Evolutionary conservation across 2,888 invertebrate genomes (phyloP).

Genomic region (Heliconius ismenius): DNA sequence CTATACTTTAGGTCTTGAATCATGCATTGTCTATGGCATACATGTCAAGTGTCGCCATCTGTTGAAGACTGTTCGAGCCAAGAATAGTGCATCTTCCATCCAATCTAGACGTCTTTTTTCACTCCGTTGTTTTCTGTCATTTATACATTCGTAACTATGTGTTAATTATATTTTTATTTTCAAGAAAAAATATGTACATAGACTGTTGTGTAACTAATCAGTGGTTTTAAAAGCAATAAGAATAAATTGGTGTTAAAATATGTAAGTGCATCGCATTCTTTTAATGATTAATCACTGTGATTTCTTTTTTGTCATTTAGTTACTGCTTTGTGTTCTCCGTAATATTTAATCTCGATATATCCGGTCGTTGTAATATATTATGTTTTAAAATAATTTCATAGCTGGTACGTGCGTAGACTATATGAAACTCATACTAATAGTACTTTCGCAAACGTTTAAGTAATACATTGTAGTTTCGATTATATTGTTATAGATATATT

Average conservation of each 20-base stretch:
- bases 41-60: conserved; percentile 62
- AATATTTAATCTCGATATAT: conserved; percentile 40
- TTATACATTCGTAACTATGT: conserved; percentile 63
- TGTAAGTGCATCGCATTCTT: conserved; percentile 60
- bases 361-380: conserved; percentile 25
- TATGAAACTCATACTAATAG: conserved; percentile 19
- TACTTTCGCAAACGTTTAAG: conserved; percentile 21
- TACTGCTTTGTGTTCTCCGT: conserved; percentile 43
- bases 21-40: conserved; percentile 61
- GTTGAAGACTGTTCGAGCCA: conserved; percentile 50
- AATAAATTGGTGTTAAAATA: conserved; percentile 53
- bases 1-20: conserved; percentile 55
- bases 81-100: conserved; percentile 59
- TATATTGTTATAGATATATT: conserved; percentile 34
- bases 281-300: conserved; percentile 54
- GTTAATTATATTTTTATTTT: conserved; percentile 58
- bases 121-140: conserved; percentile 75
- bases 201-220: conserved; percentile 58
- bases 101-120: conserved; percentile 70
- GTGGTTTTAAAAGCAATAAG: conserved; percentile 49
- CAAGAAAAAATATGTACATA: conserved; percentile 54
- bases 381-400: conserved; percentile 8
- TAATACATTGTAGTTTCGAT: conserved; percentile 31
- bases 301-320: conserved; percentile 57
- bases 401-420: neutral